Evolutionary conservation across 1,140 invertebrate species (phyloP).

Genomic region (Danaus melanippus): DNA sequence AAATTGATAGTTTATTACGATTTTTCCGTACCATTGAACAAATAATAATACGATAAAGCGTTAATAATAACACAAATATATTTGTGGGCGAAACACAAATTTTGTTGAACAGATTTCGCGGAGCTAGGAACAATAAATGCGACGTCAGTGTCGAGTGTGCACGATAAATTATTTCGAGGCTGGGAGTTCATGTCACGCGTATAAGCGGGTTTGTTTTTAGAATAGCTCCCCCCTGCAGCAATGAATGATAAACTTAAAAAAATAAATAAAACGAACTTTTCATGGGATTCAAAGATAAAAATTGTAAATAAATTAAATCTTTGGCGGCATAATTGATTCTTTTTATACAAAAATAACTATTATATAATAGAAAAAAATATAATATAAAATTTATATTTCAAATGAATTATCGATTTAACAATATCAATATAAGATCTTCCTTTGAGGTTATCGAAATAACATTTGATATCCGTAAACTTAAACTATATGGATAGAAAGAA

Average conservation of each 20-base stretch:
- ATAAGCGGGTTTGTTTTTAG: slow-evolving; percentile 11
- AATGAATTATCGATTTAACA: too few species aligned
- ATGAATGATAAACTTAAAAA: background rate
- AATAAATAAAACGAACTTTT: too few species aligned
- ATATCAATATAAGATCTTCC: too few species aligned
- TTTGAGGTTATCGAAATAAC: too few species aligned
- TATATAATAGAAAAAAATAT: too few species aligned
- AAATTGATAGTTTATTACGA: background rate
- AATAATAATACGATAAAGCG: background rate
- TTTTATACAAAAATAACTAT: too few species aligned
- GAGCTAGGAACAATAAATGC: slow-evolving; percentile 21
- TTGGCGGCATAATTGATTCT: too few species aligned
- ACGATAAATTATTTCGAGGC: slow-evolving; percentile 39
- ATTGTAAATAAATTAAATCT: too few species aligned
- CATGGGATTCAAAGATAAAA: too few species aligned
- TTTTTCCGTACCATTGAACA: background rate
- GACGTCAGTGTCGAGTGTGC: slow-evolving; percentile 18
- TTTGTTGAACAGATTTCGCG: slow-evolving; percentile 11
- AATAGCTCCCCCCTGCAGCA: background rate
- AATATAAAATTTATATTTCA: too few species aligned
- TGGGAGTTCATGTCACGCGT: slow-evolving; percentile 25
- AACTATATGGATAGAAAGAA: too few species aligned
- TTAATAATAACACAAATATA: slow-evolving; percentile 13
- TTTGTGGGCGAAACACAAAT: slow-evolving; percentile 14
- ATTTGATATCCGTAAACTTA: too few species aligned